Base-by-base conservation (phyloP, 2,888 invertebrate species). In the Mythimna lalbum region DNA sequence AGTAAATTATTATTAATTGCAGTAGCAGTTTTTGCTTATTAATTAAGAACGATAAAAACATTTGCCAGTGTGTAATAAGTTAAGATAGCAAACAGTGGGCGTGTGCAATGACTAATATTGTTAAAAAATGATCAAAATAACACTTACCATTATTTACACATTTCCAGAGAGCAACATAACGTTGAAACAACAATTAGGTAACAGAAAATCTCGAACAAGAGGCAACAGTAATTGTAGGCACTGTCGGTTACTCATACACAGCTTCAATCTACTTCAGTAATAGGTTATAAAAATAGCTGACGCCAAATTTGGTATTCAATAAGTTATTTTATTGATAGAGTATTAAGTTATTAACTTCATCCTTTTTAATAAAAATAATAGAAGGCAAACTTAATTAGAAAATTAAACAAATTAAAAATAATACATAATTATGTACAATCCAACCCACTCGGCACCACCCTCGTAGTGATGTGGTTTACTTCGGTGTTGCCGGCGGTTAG, bases 201-300 rank as follows among this genome's bases (percentile, higher is more conserved):
- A 76, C 73, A 79, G 66, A 70, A 69, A 60, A 81, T 75, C 69
- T 68, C 67, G 68, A 69, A 72, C 69, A 73, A 77, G 71, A 85
- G 76, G 81, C 80, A 85, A 84, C 85, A 86, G 77, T 84, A 88
- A 86, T 89, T 89, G 85, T 84, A 87, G 87, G 81, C 85, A 87
- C 90, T 89, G 90, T 90, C 89, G 90, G 90, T 91, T 92, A 91
- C 86, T 90, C 89, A 86, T 90, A 89, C 88, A 91, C 88, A 91
- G 86, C 82, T 86, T 79, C 78, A 90, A 91, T 90, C 82, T 89
- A 87, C 83, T 87, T 73, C 77, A 90, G 89, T 89, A 83, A 73
- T 92, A 94, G 95, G 95, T 95, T 94, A 95, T 92, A 92, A 93
- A 93, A 92, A 93, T 92, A 91, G 90, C 87, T 89, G 86, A 88